A percentile compares a stretch with the other conserved stretches of the same genome.
phyloP scores from a whole-genome alignment of 2,113 vertebrate species.

The Ia io region DNA sequence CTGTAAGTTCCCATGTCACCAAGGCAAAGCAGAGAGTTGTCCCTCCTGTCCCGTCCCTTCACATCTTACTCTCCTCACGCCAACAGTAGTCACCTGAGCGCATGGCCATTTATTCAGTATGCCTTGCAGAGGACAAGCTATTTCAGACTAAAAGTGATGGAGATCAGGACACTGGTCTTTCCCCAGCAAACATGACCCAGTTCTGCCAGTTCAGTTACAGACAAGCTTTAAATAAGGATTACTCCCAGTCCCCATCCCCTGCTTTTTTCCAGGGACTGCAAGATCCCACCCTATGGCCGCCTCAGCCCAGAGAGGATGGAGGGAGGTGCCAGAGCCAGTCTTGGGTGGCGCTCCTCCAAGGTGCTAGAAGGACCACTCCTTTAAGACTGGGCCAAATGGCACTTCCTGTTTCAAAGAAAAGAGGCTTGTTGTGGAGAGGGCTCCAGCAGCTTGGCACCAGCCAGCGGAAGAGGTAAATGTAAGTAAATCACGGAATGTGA shows the following conservation, averaged over 20 bases:
- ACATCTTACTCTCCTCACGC: not conserved
- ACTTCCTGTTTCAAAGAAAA: conserved; percentile 56
- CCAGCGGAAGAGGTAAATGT: conserved; percentile 21
- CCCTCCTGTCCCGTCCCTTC: not conserved
- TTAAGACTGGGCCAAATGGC: conserved; percentile 38
- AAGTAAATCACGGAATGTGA: not conserved
- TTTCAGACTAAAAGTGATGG: not conserved
- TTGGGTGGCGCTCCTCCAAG: not conserved
- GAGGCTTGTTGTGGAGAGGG: conserved; percentile 37
- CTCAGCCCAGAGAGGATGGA: not conserved
- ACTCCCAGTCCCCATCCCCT: too few species aligned
- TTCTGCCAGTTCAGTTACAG: not conserved
- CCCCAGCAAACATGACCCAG: not conserved
- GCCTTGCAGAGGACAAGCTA: not conserved
- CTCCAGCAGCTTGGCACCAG: conserved; percentile 7
- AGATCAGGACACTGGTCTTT: not conserved
- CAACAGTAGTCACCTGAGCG: not conserved
- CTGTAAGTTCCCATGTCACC: not conserved
- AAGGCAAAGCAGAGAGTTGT: not conserved
- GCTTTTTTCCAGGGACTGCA: not conserved
- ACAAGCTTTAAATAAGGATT: not conserved
- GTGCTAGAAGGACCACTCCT: not conserved
- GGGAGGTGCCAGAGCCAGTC: not conserved
- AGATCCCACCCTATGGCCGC: not conserved
- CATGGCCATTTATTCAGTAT: not conserved